Base-by-base conservation (phyloP, 1,140 invertebrate species). In the Triops cancriformis region DNA sequence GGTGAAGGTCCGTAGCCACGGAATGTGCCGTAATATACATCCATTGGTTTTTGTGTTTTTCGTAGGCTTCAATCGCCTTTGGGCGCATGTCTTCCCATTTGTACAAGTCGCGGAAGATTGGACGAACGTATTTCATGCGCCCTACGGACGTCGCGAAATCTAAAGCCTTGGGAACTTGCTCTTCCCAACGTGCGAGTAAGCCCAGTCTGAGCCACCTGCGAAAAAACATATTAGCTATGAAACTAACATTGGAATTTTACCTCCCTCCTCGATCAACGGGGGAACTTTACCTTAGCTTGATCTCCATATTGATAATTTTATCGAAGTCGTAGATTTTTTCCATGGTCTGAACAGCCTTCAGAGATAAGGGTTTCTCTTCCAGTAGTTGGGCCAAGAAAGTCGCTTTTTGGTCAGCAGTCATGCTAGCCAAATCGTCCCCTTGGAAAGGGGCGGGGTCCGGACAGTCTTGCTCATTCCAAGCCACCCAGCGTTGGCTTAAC, bases 71-170 rank as follows among this genome's bases (percentile, higher is more conserved):
- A 41, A 96, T 88, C 0, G 94, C 90, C 77, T 81, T 82, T 14
- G 87, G 83, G 76, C 92, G 87, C 1, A 89, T 88, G 77, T 89
- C 89, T 78, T 91, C 87, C 94, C 94, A 96, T 1, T 85, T 87
- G 81, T 91, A 93, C n/a, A 96, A 84, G 82, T 94, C 93, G 80
- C 93, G 87, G 83, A 94, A 97, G 73, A 97, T 87, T 18, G 94
- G 94, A 73, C 93, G 86, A 0, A 94, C 90, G 87, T 90, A 97
- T 83, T 97, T 97, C 92, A 97, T 94, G 79, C 96, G 88, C 75
- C 95, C 95, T 82, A 94, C 89, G 27, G 89, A 87, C 78, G 91
- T 94, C 3, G 94, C 89, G 87, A 96, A 96, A 1, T 89, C 82
- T 26, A 97, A 86, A 10, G 91, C 90, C 3, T 82, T 80, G 1